Evolutionary conservation across 1,140 invertebrate genomes (phyloP), one percentile per base, ranked within the genome.

Genomic region (Hyles euphorbiae): DNA sequence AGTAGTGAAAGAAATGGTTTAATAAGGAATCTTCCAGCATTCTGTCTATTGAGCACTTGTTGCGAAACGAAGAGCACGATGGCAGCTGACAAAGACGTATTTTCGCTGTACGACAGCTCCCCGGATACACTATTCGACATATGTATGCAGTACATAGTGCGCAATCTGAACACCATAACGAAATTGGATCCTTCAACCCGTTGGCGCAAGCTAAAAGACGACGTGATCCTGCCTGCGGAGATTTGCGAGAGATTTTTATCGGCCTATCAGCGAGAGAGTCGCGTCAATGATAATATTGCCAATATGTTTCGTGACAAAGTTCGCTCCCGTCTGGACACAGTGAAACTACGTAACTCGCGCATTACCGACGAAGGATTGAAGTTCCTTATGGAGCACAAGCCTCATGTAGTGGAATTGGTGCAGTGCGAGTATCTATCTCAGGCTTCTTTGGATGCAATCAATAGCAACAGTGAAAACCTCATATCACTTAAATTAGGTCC

Each of bases 361-460:
- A 90, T 97, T 10, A 93, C 92, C 8, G 93, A 95, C 74, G 83
- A 90, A 48, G 92, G 93, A n/a, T 83, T 97, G 4, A 81, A 90
- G 55, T 91, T 91, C 11, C 76, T 98, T 33, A 86, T 94, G 71
- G 89, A 87, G 11, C 96, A 97, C 78, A 91, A 93, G 57, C 88
- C 96, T 34, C 84, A 91, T 7, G 93, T 94, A 60, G 80, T 98
- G 48, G 93, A 96, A 61, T 88, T 97, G 57, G 90, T 91, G 45
- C 92, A 95, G 64, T 96, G 95, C 78, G 86, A 89, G 47, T 90
- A 91, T 51, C 77, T 96, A n/a, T 93, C 92, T 0, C 81, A 90
- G 53, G 74, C 84, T 3, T 91, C 91, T 7, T 89, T 94, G 8
- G 87, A 91, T 36, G 74, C 88, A 10, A 91, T 95, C 22, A 94